These are phyloP conservation scores for Plagiodera versicolora DNA, from an alignment of 2,888 invertebrate species.

Conservation along the genomic window DNA sequence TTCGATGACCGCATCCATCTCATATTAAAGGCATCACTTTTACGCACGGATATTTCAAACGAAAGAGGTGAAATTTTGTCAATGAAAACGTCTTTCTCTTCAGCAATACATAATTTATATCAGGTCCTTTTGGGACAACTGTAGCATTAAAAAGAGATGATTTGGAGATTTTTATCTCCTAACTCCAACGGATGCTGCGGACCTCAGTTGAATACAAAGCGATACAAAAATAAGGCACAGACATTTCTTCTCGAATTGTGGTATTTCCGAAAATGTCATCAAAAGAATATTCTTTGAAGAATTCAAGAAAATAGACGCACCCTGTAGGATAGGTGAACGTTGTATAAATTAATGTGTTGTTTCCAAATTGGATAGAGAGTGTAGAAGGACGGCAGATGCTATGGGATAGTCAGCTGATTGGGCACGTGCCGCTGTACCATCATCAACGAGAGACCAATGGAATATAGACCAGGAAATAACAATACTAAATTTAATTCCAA, in stretches of 20 bases:
- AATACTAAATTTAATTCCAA: background rate
- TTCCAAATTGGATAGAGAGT: conserved; percentile 10
- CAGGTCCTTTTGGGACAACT: background rate
- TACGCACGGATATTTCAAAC: too few relatives aligned
- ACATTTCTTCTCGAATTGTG: background rate
- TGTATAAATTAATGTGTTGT: background rate
- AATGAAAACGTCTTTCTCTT: background rate
- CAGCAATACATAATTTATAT: background rate
- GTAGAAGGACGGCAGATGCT: conserved; percentile 34
- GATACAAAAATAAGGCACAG: too few relatives aligned
- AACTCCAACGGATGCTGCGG: conserved; percentile 20
- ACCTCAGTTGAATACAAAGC: conserved; percentile 22
- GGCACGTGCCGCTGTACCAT: conserved; percentile 37
- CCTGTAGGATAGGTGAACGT: too few relatives aligned
- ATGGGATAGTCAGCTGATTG: conserved; percentile 37
- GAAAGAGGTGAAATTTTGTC: too few relatives aligned
- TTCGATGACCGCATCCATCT: background rate
- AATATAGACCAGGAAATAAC: conserved; percentile 3
- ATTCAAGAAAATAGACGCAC: too few relatives aligned
- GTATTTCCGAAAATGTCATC: conserved; percentile 5
- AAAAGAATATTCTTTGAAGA: too few relatives aligned
- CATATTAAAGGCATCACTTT: too few relatives aligned
- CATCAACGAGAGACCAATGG: conserved; percentile 13
- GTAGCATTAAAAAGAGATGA: background rate
- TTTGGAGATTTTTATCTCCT: background rate